Evolutionary conservation across 2,888 invertebrate genomes (phyloP).

Genomic region (Pristionchus arcanus): DNA sequence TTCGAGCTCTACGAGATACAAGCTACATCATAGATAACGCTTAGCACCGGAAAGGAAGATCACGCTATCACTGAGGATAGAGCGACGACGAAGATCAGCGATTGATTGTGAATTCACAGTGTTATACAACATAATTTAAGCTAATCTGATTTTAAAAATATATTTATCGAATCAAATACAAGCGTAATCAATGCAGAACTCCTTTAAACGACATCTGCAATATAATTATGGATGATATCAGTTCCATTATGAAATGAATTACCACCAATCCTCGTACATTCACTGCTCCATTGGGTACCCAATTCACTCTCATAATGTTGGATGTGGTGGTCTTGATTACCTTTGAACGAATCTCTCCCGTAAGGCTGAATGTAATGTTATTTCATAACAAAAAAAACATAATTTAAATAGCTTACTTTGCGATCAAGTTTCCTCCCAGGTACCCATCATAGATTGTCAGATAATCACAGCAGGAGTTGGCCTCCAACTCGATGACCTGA

Average conservation of each 20-base stretch:
- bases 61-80: no score
- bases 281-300: neutral
- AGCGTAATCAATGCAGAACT: neutral
- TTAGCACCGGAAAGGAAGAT: neutral
- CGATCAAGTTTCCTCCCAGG: neutral
- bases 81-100: no score
- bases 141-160: no score
- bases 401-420: neutral
- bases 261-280: conserved; percentile 13
- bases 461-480: conserved; percentile 15
- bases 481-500: neutral
- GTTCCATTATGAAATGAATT: neutral
- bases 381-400: neutral
- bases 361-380: neutral
- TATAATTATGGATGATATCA: neutral
- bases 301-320: neutral
- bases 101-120: no score
- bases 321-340: neutral
- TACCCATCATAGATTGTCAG: neutral
- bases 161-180: neutral
- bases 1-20: neutral
- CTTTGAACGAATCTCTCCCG: neutral
- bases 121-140: no score
- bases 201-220: neutral
- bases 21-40: neutral